Conservation (phyloP, 2,113 vertebrate genomes). For the Excalfactoria chinensis region DNA sequence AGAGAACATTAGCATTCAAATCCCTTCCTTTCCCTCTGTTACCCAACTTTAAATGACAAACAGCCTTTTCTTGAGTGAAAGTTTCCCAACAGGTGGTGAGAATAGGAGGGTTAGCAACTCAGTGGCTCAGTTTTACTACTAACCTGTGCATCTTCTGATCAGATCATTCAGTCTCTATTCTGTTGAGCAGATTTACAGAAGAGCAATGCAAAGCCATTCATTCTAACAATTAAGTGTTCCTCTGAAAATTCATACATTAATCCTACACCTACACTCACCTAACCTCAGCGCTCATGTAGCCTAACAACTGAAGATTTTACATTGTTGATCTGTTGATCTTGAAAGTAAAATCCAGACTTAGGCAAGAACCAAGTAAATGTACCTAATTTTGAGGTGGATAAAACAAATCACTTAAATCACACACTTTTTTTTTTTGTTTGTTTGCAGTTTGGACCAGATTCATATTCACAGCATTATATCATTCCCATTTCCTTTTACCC, state of each 20-base stretch:
- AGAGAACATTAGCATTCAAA: neutral
- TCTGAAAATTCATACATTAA: neutral
- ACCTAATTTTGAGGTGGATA: neutral
- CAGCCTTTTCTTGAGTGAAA: neutral
- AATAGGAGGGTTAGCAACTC: neutral
- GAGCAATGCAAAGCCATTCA: neutral
- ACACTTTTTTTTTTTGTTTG: neutral
- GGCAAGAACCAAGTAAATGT: neutral
- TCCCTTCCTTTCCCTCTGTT: fast-evolving
- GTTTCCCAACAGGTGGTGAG: neutral
- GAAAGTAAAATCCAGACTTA: neutral
- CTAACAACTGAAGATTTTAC: neutral
- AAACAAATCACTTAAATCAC: neutral
- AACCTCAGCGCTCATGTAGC: neutral
- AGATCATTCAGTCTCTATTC: neutral
- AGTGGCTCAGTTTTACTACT: neutral
- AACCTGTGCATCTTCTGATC: neutral
- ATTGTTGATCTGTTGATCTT: neutral
- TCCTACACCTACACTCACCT: neutral
- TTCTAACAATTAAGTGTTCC: neutral
- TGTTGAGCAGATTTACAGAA: neutral
- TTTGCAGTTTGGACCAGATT: neutral
- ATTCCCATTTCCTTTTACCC: neutral
- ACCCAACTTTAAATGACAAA: neutral
- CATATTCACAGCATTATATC: neutral